phyloP scores from a whole-genome alignment of 2,113 vertebrate species.

The Tupaia tana region DNA sequence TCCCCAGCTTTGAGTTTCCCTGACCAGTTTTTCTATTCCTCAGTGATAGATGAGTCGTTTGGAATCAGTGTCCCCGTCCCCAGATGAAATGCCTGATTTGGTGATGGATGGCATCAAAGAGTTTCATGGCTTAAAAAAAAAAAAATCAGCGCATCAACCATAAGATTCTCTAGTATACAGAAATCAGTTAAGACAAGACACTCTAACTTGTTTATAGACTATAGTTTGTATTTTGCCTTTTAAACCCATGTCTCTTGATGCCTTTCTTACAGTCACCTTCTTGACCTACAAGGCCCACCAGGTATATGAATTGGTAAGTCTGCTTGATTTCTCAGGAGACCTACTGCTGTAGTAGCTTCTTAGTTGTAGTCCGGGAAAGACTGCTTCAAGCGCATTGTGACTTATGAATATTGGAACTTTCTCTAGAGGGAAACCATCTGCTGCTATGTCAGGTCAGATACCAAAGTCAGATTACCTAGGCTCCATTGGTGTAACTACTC shows the following conservation, averaged over 20 bases:
- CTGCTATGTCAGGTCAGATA: background rate
- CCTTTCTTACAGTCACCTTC: background rate
- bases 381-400: background rate
- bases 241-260: background rate
- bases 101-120: background rate
- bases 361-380: background rate
- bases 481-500: slow-evolving; percentile 39
- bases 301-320: background rate
- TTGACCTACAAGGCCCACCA: background rate
- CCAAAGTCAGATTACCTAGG: slow-evolving; percentile 2
- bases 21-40: slow-evolving; percentile 6
- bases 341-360: background rate
- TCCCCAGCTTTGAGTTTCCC: slow-evolving; percentile 17
- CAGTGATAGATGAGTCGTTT: background rate
- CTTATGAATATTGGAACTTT: background rate
- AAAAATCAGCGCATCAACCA: background rate
- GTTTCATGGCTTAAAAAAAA: background rate
- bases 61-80: background rate
- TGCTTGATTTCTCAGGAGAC: background rate
- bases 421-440: slow-evolving; percentile 19
- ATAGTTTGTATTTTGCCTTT: background rate
- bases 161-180: background rate
- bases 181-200: slow-evolving; percentile 27
- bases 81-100: background rate
- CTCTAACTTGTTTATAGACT: background rate